A percentile compares a stretch with the other conserved stretches of the same genome.
These are phyloP conservation scores for Blennius ocellaris DNA, from an alignment of 2,113 vertebrate species.

Conservation along the genomic window DNA sequence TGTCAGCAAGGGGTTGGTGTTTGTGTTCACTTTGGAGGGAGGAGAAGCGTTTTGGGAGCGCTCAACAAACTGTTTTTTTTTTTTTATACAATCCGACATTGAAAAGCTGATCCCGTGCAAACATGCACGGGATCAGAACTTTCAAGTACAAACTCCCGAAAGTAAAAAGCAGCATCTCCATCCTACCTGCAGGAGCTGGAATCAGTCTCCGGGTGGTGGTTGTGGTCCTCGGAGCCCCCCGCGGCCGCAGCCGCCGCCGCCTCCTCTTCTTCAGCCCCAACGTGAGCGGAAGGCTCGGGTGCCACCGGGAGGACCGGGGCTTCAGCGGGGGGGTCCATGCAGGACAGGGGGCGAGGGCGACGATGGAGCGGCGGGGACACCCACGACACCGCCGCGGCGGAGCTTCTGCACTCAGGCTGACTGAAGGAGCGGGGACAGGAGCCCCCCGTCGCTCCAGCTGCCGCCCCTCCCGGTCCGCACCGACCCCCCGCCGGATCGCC, in stretches of 20 bases:
- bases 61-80: too few relatives aligned
- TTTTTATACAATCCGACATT: too few relatives aligned
- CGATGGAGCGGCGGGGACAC: conserved; percentile 83
- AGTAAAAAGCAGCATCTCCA: not conserved
- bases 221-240: conserved; percentile 86
- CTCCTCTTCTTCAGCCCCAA: conserved; percentile 52
- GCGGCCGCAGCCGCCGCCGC: conserved; percentile 73
- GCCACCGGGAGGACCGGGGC: conserved; percentile 49
- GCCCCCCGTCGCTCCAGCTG: conserved; percentile 64
- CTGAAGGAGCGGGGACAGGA: conserved; percentile 87
- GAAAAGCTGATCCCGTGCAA: too few relatives aligned
- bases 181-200: conserved; percentile 95
- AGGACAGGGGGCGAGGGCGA: conserved; percentile 83
- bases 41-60: too few relatives aligned
- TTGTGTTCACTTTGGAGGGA: too few relatives aligned
- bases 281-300: conserved; percentile 47
- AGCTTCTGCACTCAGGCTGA: conserved; percentile 91
- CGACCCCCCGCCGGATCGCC: conserved; percentile 80
- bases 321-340: conserved; percentile 78
- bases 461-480: conserved; percentile 57
- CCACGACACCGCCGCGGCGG: conserved; percentile 87
- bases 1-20: too few relatives aligned
- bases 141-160: too few relatives aligned
- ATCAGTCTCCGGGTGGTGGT: conserved; percentile 85
- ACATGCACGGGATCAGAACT: too few relatives aligned